A percentile compares a stretch with the other conserved stretches of the same genome.
Evolutionary conservation across 92 coral and sea anemone genomes (phyloP).

Genomic region (Ricordea florida): DNA sequence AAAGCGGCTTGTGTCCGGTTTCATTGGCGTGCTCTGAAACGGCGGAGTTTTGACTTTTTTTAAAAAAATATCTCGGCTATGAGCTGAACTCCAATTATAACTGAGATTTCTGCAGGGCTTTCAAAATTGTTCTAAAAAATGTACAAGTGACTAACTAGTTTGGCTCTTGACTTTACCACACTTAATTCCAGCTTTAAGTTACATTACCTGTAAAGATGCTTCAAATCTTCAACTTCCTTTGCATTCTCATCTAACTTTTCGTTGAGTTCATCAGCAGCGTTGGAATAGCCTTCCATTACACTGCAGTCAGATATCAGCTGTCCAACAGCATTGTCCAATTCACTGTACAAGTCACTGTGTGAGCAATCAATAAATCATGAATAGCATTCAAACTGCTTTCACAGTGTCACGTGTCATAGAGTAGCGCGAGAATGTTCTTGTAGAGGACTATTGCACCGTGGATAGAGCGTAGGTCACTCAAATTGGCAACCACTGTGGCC

Average conservation of each 20-base stretch:
- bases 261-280: too few species aligned
- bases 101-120: too few species aligned
- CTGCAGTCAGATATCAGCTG: slow-evolving; percentile 60
- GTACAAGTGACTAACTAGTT: too few species aligned
- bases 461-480: slow-evolving; percentile 79
- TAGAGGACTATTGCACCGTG: slow-evolving; percentile 63
- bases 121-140: too few species aligned
- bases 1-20: too few species aligned
- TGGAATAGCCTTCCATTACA: slow-evolving; percentile 72
- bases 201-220: slow-evolving; percentile 40
- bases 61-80: too few species aligned
- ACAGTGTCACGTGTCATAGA: background rate
- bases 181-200: too few species aligned
- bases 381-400: slow-evolving; percentile 19
- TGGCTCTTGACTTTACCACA: too few species aligned
- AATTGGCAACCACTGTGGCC: slow-evolving; percentile 75
- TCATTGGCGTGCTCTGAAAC: too few species aligned
- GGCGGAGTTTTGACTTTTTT: too few species aligned
- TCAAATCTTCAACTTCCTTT: slow-evolving; percentile 36
- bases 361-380: slow-evolving; percentile 38
- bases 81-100: too few species aligned
- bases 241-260: slow-evolving; percentile 52
- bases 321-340: slow-evolving; percentile 65
- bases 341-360: slow-evolving; percentile 15
- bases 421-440: slow-evolving; percentile 37